Evolutionary conservation across 92 coral and sea anemone species (phyloP).

Genomic region (Palythoa grandiflora): DNA sequence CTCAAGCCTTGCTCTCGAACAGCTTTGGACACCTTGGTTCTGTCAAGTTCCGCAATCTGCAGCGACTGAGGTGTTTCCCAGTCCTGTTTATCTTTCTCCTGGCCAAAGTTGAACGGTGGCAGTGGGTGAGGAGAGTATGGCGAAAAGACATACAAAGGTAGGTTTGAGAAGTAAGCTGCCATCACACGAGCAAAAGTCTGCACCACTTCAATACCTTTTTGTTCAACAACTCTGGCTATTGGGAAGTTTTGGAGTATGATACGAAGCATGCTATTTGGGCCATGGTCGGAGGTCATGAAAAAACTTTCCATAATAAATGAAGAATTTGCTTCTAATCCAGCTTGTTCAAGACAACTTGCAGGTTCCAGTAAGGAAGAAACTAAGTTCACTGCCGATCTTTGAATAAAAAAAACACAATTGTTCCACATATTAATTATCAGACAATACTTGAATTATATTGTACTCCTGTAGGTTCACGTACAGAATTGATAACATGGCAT

Average conservation of each 20-base stretch:
- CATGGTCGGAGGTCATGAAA: conserved; percentile 56
- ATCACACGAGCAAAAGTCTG: conserved; percentile 89
- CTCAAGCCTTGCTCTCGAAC: conserved; percentile 84
- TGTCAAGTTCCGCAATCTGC: conserved; percentile 68
- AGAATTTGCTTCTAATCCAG: conserved; percentile 56
- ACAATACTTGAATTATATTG: conserved; percentile 28
- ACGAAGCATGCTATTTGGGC: conserved; percentile 62
- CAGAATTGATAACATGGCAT: conserved; percentile 76
- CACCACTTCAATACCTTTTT: conserved; percentile 79
- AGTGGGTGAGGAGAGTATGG: conserved; percentile 75
- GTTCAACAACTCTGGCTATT: conserved; percentile 80
- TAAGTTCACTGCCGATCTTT: conserved; percentile 83
- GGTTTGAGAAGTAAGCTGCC: conserved; percentile 95
- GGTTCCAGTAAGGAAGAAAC: conserved; percentile 88
- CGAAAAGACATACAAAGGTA: conserved; percentile 80
- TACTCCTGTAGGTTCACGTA: conserved; percentile 85
- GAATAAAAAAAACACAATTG: not conserved
- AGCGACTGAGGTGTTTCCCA: conserved; percentile 54
- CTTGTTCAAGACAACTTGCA: conserved; percentile 54
- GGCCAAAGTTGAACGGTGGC: conserved; percentile 71
- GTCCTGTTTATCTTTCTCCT: conserved; percentile 36
- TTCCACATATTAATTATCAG: not conserved
- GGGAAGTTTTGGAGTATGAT: conserved; percentile 82
- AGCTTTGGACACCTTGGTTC: conserved; percentile 77
- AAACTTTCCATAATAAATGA: conserved; percentile 65